A percentile compares a stretch with the other conserved stretches of the same genome.
phyloP scores from a whole-genome alignment of 2,888 invertebrate genomes.

The Sphaerophoria rueppellii region DNA sequence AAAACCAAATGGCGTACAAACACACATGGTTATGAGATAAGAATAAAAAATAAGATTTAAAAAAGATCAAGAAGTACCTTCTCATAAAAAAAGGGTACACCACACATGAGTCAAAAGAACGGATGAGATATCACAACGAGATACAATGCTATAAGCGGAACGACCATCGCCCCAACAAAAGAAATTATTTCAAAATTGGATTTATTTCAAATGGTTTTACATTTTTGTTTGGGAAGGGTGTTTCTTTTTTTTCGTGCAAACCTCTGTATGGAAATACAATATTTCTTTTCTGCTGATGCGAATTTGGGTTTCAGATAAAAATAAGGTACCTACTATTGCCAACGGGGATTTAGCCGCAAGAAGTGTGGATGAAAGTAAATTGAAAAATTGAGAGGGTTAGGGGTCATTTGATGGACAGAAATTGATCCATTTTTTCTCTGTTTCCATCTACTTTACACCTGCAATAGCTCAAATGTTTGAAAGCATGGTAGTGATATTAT shows the following conservation, averaged over 20 bases:
- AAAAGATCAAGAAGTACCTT: slow-evolving; percentile 8
- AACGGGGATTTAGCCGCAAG: too few relatives aligned
- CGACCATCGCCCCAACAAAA: slow-evolving; percentile 38
- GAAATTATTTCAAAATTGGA: slow-evolving; percentile 61
- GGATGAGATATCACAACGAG: slow-evolving; percentile 5
- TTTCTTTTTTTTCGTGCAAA: neutral
- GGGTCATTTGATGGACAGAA: too few relatives aligned
- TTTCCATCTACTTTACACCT: too few relatives aligned
- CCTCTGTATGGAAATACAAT: slow-evolving; percentile 30
- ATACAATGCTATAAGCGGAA: slow-evolving; percentile 1
- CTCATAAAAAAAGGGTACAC: neutral
- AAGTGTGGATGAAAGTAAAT: too few relatives aligned
- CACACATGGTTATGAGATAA: slow-evolving; percentile 27
- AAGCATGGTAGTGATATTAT: too few relatives aligned
- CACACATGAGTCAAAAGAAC: neutral
- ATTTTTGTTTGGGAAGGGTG: neutral
- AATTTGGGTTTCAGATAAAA: neutral
- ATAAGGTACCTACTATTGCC: too few relatives aligned
- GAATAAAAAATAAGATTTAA: slow-evolving; percentile 28
- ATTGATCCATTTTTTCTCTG: too few relatives aligned
- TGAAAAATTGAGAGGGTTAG: too few relatives aligned
- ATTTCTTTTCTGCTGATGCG: neutral
- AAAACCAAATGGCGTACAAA: slow-evolving; percentile 19
- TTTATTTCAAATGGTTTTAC: slow-evolving; percentile 48
- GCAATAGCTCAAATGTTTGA: too few relatives aligned